phyloP scores from a whole-genome alignment of 2,113 vertebrate species.

The Leptobrachium leishanense region DNA sequence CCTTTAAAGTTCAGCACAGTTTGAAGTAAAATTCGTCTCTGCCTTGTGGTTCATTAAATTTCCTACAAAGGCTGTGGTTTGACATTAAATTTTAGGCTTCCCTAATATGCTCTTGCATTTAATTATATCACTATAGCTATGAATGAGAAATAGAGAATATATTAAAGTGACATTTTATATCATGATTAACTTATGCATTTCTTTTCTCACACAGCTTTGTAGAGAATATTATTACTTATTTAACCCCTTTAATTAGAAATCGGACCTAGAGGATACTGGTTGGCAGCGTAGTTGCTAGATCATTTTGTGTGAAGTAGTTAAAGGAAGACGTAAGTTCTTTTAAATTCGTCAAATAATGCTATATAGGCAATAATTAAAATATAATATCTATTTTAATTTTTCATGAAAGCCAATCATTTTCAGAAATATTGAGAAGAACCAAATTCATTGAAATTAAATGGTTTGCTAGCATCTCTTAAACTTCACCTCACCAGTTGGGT shows the following conservation, averaged over 20 bases:
- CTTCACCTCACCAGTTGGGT: too few relatives aligned
- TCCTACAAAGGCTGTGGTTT: constrained; percentile 18
- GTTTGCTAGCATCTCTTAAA: too few relatives aligned
- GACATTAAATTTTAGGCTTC: constrained; percentile 21
- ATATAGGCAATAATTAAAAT: too few relatives aligned
- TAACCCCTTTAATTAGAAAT: background rate
- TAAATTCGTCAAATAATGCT: too few relatives aligned
- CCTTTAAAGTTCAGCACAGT: constrained; percentile 19
- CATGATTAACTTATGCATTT: constrained; percentile 6
- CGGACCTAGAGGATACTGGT: background rate
- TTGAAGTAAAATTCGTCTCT: constrained; percentile 8
- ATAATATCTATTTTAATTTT: too few relatives aligned
- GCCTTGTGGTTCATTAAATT: constrained; percentile 8
- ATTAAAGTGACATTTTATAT: constrained; percentile 9
- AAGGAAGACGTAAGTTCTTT: too few relatives aligned
- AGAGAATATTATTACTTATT: background rate
- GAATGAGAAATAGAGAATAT: constrained; percentile 14
- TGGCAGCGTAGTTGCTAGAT: too few relatives aligned
- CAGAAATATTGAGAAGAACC: too few relatives aligned
- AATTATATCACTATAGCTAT: constrained; percentile 13
- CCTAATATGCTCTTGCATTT: constrained; percentile 14
- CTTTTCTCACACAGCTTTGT: background rate
- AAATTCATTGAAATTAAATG: too few relatives aligned
- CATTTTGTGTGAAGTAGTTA: too few relatives aligned
- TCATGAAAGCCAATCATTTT: too few relatives aligned